phyloP scores from a whole-genome alignment of 64 coral and sea anemone species.

The Orbicella faveolata region DNA sequence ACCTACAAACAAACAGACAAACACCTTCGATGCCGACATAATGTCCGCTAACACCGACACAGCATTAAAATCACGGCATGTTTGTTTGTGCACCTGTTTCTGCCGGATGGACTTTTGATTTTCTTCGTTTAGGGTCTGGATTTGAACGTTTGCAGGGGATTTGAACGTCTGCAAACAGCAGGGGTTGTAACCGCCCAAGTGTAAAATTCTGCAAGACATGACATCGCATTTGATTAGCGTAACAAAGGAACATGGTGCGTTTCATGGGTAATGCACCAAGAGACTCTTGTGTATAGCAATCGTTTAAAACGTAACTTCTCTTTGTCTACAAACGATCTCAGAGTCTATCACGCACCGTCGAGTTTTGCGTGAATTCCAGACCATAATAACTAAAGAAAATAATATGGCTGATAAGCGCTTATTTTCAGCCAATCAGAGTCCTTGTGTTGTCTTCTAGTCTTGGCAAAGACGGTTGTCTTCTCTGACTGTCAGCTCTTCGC shows the following conservation, averaged over 20 bases:
- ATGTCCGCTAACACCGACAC: no score
- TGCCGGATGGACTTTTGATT: conserved; percentile 18
- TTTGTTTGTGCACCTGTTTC: conserved; percentile 11
- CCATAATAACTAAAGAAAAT: no score
- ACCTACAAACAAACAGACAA: no score
- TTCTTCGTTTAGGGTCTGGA: background rate
- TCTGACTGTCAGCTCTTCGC: no score
- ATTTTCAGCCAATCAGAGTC: no score
- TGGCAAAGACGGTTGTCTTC: no score
- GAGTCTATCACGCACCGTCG: no score
- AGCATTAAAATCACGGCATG: background rate
- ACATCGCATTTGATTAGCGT: background rate
- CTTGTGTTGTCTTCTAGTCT: no score
- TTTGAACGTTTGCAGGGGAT: background rate
- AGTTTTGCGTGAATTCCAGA: no score
- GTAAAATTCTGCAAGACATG: conserved; percentile 7
- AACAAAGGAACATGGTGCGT: background rate
- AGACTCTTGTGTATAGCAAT: background rate
- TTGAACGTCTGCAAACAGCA: background rate
- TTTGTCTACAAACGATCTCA: background rate
- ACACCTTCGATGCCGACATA: no score
- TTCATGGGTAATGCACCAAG: no score
- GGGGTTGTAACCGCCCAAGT: conserved; percentile 4
- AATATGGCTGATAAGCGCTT: no score
- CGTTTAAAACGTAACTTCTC: background rate